Evolutionary conservation across 1,140 invertebrate genomes (phyloP), one percentile per base, ranked within the genome.

Genomic region (Heterodera schachtii): DNA sequence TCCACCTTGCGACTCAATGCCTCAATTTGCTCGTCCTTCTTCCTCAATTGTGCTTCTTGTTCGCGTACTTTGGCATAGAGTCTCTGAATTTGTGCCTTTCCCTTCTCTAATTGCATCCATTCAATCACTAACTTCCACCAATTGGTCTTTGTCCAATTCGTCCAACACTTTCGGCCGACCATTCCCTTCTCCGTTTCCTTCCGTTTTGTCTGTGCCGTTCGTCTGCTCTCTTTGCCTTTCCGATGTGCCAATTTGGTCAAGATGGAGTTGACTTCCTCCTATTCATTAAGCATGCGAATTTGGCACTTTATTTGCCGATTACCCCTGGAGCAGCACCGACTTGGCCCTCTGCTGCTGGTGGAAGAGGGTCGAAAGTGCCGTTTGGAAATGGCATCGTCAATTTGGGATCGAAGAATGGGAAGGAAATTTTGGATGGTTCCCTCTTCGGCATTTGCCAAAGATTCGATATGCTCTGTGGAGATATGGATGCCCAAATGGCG

Each of bases 1-100:
- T 80, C 79, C 31, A 67, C 80, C 78, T 80, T 60, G 6, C 75
- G 46, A 13, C 21, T 46, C 49, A 80, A 44, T 52, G 76, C 57
- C 31, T 52, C 75, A n/a, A 80, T 80, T 80, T 78, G 76, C 19
- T 80, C 78, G 78, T 80, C 79, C 46, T 80, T 80, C 80, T 80
- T 46, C 9, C 74, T 21, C 8, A 80, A 4, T 52, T 60, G 69
- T 7, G 60, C 41, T 16, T 80, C 79, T 79, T 79, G 21, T 31
- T 79, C 47, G 7, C 78, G 79, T n/a, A 80, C 80, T 49, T 79
- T 79, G 41, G 69, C 46, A 43, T 80, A 80, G 11, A 80, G 41
- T 47, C 46, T 79, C 79, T 80, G 49, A 31, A 82, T 46, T 6
- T 44, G 7, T 44, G 31, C 7, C 31, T 75, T 69, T n/a, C 31